These are phyloP conservation scores for Melanaphis sacchari DNA, from an alignment of 1,140 invertebrate species.

Conservation along the genomic window DNA sequence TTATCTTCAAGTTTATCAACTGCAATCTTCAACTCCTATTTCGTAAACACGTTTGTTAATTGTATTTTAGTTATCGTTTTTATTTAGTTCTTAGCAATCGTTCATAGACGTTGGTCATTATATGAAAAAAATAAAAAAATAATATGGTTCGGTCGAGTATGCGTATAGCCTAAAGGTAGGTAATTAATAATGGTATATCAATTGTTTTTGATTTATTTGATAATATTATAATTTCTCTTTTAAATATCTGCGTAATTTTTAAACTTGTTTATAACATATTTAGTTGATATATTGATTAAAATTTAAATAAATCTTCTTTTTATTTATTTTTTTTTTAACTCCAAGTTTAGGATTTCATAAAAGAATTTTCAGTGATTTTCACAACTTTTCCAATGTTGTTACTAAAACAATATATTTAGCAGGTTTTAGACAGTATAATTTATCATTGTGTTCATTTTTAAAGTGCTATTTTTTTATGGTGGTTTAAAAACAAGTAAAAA, in stretches of 20 bases:
- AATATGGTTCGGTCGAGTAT: neutral
- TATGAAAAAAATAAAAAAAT: neutral
- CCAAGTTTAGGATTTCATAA: too few species aligned
- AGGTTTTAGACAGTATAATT: too few species aligned
- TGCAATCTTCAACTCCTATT: neutral
- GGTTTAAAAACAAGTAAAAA: neutral
- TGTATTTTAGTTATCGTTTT: neutral
- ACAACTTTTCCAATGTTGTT: too few species aligned
- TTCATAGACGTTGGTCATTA: neutral
- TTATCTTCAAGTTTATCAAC: neutral
- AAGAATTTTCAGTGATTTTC: too few species aligned
- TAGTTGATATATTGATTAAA: too few species aligned
- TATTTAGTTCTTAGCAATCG: neutral
- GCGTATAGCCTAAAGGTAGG: neutral
- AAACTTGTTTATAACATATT: too few species aligned
- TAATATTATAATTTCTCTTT: neutral
- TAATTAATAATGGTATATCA: neutral
- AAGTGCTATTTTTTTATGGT: neutral
- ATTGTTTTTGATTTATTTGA: neutral
- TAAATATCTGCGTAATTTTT: neutral
- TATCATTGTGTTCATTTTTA: neutral
- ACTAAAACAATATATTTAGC: too few species aligned
- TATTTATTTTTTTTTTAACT: too few species aligned
- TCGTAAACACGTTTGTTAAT: neutral
- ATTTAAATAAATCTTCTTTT: too few species aligned